These are phyloP conservation scores for Anaspis maculata DNA, from an alignment of 2,888 invertebrate genomes.

Conservation along the genomic window DNA sequence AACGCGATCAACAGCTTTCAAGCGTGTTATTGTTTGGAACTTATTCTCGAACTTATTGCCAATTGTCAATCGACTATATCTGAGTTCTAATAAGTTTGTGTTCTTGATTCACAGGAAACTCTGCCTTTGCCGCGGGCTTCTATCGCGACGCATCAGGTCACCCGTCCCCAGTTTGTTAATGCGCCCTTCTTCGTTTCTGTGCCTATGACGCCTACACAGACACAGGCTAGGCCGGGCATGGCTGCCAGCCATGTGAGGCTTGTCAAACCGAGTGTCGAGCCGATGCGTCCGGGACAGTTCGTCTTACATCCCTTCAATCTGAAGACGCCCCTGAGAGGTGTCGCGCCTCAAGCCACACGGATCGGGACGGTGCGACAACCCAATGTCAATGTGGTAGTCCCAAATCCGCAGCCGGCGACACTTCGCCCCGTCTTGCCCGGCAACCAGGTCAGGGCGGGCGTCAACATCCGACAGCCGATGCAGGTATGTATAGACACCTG, in stretches of 20 bases:
- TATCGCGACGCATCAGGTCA: constrained; percentile 84
- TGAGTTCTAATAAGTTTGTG: too few relatives aligned
- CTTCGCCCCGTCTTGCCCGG: constrained; percentile 39
- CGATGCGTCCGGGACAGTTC: constrained; percentile 46
- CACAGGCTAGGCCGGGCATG: constrained; percentile 24
- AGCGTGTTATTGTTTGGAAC: too few relatives aligned
- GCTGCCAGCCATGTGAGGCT: constrained; percentile 56
- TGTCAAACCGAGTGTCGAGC: constrained; percentile 46
- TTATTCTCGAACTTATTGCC: too few relatives aligned
- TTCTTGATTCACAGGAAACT: constrained; percentile 92
- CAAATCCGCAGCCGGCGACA: constrained; percentile 41
- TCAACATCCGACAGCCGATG: constrained; percentile 30
- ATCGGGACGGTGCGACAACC: constrained; percentile 39
- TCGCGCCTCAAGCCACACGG: constrained; percentile 32
- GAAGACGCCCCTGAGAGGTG: constrained; percentile 42
- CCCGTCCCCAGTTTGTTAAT: constrained; percentile 77
- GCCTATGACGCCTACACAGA: constrained; percentile 39
- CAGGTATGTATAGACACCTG: constrained; percentile 26
- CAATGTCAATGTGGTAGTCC: constrained; percentile 35
- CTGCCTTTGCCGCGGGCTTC: constrained; percentile 87
- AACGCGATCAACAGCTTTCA: too few relatives aligned
- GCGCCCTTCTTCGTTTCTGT: constrained; percentile 53
- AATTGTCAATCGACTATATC: too few relatives aligned
- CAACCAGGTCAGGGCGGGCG: constrained; percentile 21
- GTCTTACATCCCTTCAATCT: constrained; percentile 50